Conservation (phyloP, 2,113 vertebrate genomes). For the Ramphastos sulfuratus region DNA sequence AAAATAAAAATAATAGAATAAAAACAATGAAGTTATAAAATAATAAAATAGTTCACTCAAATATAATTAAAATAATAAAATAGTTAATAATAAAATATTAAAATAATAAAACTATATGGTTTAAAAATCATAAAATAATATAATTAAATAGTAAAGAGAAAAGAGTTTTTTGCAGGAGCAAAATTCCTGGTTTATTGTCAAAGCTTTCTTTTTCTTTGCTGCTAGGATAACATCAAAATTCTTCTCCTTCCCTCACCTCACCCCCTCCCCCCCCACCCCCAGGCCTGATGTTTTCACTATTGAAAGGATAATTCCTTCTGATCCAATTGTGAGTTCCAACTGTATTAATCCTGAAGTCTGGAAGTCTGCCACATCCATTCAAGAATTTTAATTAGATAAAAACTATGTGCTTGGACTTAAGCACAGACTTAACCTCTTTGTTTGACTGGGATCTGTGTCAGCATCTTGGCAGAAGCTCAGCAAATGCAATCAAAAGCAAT, state of each 20-base stretch:
- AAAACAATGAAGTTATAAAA: no score
- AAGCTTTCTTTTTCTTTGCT: not conserved
- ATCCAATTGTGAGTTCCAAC: not conserved
- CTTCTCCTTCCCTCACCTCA: no score
- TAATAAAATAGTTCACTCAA: no score
- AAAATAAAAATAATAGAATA: no score
- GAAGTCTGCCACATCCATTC: not conserved
- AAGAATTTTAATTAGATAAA: conserved; percentile 15
- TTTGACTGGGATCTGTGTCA: not conserved
- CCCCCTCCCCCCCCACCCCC: not conserved
- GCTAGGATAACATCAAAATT: not conserved
- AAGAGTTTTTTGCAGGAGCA: no score
- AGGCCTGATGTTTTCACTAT: not conserved
- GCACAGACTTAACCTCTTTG: not conserved
- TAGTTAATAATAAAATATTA: no score
- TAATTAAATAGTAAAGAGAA: no score
- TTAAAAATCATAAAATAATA: no score
- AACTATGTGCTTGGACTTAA: not conserved
- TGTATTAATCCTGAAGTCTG: not conserved
- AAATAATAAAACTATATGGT: no score
- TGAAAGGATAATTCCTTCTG: not conserved
- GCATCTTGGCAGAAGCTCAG: not conserved
- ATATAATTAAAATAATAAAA: no score
- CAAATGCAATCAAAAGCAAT: not conserved
- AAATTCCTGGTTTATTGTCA: not conserved